These are phyloP conservation scores for Meandrusa payeni DNA, from an alignment of 2,888 invertebrate genomes.

Conservation along the genomic window DNA sequence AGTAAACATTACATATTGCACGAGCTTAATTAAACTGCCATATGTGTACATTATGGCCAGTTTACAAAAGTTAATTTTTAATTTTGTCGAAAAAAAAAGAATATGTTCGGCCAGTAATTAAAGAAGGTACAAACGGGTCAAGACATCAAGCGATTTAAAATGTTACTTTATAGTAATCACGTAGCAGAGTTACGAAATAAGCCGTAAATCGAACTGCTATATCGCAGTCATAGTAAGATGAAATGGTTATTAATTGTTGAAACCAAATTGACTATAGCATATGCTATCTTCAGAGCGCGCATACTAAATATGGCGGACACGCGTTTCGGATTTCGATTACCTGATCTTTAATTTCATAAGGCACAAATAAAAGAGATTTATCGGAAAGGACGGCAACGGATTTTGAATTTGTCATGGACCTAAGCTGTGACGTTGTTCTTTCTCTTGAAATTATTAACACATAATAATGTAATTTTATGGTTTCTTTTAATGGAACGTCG, in stretches of 20 bases:
- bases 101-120: slow-evolving; percentile 38
- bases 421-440: slow-evolving; percentile 51
- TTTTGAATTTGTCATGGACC: slow-evolving; percentile 59
- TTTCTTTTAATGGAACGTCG: slow-evolving; percentile 74
- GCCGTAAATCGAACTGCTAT: slow-evolving; percentile 42
- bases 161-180: slow-evolving; percentile 38
- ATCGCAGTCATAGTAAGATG: slow-evolving; percentile 41
- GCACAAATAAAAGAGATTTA: slow-evolving; percentile 47
- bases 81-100: slow-evolving; percentile 40
- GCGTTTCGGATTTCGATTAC: slow-evolving; percentile 41
- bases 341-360: slow-evolving; percentile 38
- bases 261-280: slow-evolving; percentile 35
- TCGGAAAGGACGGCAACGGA: slow-evolving; percentile 43
- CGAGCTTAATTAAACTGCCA: slow-evolving; percentile 11
- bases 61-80: slow-evolving; percentile 33
- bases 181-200: slow-evolving; percentile 36
- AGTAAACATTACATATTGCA: slow-evolving; percentile 12
- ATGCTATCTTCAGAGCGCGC: slow-evolving; percentile 49
- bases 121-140: slow-evolving; percentile 43
- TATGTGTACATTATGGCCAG: slow-evolving; percentile 31
- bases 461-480: slow-evolving; percentile 79
- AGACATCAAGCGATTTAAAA: slow-evolving; percentile 45
- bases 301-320: slow-evolving; percentile 48
- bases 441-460: slow-evolving; percentile 77
- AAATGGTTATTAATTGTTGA: slow-evolving; percentile 36